These are phyloP conservation scores for Eremophila alpestris DNA, from an alignment of 2,797 vertebrate genomes.

Conservation along the genomic window DNA sequence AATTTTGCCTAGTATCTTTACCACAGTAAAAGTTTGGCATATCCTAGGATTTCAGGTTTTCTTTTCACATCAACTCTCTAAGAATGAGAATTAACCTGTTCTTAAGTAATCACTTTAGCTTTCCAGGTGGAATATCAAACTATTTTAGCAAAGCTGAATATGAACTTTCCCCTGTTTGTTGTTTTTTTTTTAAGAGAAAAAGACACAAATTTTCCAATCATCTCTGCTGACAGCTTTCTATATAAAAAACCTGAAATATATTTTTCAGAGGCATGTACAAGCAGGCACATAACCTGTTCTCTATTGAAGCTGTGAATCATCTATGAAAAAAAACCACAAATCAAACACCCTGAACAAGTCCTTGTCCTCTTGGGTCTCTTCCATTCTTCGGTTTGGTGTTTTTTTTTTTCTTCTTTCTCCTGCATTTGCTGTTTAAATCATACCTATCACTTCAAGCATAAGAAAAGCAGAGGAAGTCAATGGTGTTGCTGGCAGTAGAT, in stretches of 20 bases:
- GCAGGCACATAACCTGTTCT: background rate
- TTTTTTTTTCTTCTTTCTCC: background rate
- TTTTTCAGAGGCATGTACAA: background rate
- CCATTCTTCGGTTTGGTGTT: background rate
- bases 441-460: background rate
- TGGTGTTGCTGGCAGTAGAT: background rate
- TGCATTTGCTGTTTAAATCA: background rate
- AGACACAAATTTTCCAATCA: background rate
- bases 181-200: background rate
- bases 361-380: background rate
- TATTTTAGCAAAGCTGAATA: background rate
- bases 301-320: background rate
- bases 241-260: background rate
- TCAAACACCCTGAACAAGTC: background rate
- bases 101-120: background rate
- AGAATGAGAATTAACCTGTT: background rate
- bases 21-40: background rate
- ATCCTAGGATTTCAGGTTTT: background rate
- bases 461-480: background rate
- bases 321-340: background rate
- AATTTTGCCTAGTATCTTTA: background rate
- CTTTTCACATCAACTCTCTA: background rate
- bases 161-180: background rate
- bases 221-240: background rate
- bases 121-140: background rate